Evolutionary conservation across 2,797 vertebrate genomes (phyloP).

Genomic region (Xiphorhynchus erythropygius): DNA sequence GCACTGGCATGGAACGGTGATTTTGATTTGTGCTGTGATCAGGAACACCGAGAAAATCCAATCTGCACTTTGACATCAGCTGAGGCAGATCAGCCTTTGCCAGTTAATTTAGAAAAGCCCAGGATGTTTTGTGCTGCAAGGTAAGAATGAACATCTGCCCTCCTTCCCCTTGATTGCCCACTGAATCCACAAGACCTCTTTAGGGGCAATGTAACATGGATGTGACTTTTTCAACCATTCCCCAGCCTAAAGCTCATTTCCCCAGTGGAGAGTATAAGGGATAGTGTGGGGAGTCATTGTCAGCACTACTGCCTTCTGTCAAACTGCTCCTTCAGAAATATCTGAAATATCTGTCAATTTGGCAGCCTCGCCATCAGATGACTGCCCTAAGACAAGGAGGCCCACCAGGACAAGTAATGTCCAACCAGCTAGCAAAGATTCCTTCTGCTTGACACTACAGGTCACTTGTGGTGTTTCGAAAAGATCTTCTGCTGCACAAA

Average conservation of each 20-base stretch:
- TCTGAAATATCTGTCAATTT: background rate
- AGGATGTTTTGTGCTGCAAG: background rate
- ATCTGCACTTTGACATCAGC: background rate
- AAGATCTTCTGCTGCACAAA: background rate
- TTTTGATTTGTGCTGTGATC: slow-evolving; percentile 45
- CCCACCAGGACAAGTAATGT: background rate
- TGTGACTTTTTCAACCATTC: background rate
- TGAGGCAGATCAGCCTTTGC: background rate
- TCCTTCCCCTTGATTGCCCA: background rate
- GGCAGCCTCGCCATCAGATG: background rate
- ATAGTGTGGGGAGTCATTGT: background rate
- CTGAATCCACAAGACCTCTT: background rate
- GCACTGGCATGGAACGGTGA: background rate
- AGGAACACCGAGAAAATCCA: slow-evolving; percentile 35
- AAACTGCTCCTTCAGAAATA: background rate
- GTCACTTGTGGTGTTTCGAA: background rate
- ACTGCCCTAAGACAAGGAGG: background rate
- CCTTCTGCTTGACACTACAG: background rate
- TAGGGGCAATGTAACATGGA: background rate
- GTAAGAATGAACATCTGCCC: background rate
- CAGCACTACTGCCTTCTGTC: background rate
- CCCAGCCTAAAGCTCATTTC: background rate
- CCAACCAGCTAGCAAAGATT: background rate
- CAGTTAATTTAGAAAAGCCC: background rate
- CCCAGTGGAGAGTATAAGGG: rapidly evolving